A percentile compares a stretch with the other conserved stretches of the same genome.
These are phyloP conservation scores for Margarornis squamiger DNA, from an alignment of 2,797 vertebrate genomes.

Conservation along the genomic window DNA sequence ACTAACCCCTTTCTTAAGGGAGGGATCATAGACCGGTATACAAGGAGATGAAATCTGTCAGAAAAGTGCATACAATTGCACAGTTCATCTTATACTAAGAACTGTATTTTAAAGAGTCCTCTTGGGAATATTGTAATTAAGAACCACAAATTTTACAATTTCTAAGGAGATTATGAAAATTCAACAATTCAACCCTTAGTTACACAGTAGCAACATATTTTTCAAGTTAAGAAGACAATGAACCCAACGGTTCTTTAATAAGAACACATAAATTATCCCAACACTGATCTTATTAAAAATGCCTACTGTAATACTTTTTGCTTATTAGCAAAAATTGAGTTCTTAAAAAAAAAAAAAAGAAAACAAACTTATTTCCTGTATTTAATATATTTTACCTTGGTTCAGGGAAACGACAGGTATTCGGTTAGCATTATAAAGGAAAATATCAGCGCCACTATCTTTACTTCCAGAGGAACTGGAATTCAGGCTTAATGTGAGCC, in stretches of 20 bases:
- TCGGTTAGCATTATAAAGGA: constrained; percentile 93
- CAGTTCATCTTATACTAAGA: not conserved
- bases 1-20: not conserved
- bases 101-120: not conserved
- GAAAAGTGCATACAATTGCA: not conserved
- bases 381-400: constrained; percentile 84
- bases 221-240: not conserved
- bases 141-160: not conserved
- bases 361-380: not conserved
- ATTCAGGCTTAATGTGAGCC: constrained; percentile 97
- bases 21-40: not conserved
- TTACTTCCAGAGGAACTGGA: constrained; percentile 87
- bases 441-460: constrained; percentile 91
- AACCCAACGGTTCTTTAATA: not conserved
- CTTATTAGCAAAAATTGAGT: not conserved
- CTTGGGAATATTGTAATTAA: not conserved
- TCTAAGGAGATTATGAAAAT: not conserved
- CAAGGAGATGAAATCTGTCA: not conserved
- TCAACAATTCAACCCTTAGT: not conserved
- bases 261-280: not conserved
- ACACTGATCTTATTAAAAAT: not conserved
- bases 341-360: not conserved
- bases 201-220: not conserved
- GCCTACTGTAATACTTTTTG: not conserved
- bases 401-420: constrained; percentile 94